These are phyloP conservation scores for Leuciscus waleckii DNA, from an alignment of 2,797 vertebrate species.

Conservation along the genomic window DNA sequence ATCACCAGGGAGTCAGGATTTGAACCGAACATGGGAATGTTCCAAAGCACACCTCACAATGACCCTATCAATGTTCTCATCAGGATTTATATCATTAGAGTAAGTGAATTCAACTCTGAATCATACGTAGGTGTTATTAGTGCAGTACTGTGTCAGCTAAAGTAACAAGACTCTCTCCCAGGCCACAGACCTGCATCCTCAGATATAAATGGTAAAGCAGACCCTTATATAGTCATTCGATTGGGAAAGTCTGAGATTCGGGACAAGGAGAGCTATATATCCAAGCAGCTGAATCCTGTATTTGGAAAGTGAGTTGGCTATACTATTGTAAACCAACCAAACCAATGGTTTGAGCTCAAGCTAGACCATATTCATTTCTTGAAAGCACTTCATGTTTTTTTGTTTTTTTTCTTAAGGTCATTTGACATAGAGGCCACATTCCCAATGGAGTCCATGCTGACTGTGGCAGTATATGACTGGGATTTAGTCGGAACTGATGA, in stretches of 20 bases:
- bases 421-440: conserved; percentile 96
- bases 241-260: conserved; percentile 95
- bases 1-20: conserved; percentile 89
- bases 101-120: conserved; percentile 70
- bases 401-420: conserved; percentile 76
- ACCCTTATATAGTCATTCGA: conserved; percentile 93
- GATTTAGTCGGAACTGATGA: conserved; percentile 96
- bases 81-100: conserved; percentile 91
- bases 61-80: conserved; percentile 95
- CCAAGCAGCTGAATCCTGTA: conserved; percentile 96
- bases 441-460: conserved; percentile 98
- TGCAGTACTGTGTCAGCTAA: neutral
- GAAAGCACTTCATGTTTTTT: neutral
- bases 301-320: conserved; percentile 92
- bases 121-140: neutral
- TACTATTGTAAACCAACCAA: neutral
- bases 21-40: conserved; percentile 94
- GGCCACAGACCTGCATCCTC: conserved; percentile 96
- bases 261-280: conserved; percentile 99
- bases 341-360: neutral
- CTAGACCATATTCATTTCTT: neutral
- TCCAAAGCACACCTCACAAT: conserved; percentile 96
- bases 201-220: conserved; percentile 97
- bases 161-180: conserved; percentile 60
- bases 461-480: conserved; percentile 95